Conservation (phyloP, 2,888 invertebrate species). For the Malthinus seriepunctatus region DNA sequence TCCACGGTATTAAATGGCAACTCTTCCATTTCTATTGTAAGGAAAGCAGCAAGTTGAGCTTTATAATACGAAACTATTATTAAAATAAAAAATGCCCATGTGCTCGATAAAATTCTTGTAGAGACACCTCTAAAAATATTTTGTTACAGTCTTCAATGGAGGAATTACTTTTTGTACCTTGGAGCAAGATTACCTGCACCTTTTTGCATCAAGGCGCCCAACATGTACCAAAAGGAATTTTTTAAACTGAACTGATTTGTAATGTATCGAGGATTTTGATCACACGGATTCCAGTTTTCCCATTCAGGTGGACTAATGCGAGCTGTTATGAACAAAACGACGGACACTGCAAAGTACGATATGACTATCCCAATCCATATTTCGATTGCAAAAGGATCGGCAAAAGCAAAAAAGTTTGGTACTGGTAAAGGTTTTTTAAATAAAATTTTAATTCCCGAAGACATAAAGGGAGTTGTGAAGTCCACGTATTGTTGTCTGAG, state of each 20-base stretch:
- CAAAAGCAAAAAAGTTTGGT: conserved; percentile 71
- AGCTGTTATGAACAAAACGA: conserved; percentile 65
- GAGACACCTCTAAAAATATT: conserved; percentile 72
- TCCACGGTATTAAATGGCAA: conserved; percentile 76
- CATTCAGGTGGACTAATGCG: conserved; percentile 67
- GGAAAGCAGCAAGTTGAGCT: conserved; percentile 87
- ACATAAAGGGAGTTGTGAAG: conserved; percentile 96
- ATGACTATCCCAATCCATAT: conserved; percentile 72
- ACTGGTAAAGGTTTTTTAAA: conserved; percentile 67
- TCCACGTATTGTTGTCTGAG: conserved; percentile 86
- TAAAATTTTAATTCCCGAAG: conserved; percentile 73
- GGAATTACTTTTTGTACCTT: conserved; percentile 61
- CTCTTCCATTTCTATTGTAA: conserved; percentile 77
- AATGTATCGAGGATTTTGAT: conserved; percentile 63
- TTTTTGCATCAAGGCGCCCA: conserved; percentile 67
- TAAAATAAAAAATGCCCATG: conserved; percentile 90
- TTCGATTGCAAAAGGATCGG: conserved; percentile 76
- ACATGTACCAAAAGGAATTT: conserved; percentile 70
- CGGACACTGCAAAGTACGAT: conserved; percentile 68
- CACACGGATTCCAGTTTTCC: conserved; percentile 65
- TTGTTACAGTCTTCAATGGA: conserved; percentile 19
- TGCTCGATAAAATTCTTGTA: conserved; percentile 84
- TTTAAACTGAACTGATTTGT: conserved; percentile 65
- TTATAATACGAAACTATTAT: conserved; percentile 89
- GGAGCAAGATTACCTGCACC: conserved; percentile 64